These are phyloP conservation scores for Platynereis dumerilii DNA, from an alignment of 2,888 invertebrate genomes.

Conservation along the genomic window DNA sequence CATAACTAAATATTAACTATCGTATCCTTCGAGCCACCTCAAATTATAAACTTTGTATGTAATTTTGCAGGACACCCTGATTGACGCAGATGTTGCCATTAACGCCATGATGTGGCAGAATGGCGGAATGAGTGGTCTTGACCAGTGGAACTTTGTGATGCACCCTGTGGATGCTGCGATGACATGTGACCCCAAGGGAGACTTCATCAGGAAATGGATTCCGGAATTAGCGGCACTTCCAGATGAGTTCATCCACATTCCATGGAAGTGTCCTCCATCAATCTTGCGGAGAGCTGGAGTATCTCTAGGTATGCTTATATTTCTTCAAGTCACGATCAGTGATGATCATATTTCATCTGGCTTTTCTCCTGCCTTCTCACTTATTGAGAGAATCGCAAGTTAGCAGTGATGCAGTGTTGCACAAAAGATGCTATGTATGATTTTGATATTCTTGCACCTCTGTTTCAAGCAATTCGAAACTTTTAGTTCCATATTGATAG, in stretches of 20 bases:
- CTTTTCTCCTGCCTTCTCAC: no score
- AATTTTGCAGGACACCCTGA: conserved; percentile 40
- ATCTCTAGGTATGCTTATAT: conserved; percentile 30
- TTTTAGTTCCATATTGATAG: no score
- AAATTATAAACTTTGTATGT: no score
- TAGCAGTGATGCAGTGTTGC: no score
- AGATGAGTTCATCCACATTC: conserved; percentile 43
- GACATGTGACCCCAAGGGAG: conserved; percentile 45
- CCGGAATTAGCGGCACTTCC: conserved; percentile 42
- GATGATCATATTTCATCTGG: no score
- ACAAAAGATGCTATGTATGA: no score
- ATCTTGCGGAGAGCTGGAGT: conserved; percentile 39
- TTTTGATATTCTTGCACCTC: no score
- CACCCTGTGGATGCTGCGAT: conserved; percentile 47
- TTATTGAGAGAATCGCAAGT: no score
- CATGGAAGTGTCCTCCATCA: conserved; percentile 45
- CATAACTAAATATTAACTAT: no score
- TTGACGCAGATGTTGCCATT: conserved; percentile 47
- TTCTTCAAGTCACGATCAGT: no score
- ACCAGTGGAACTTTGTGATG: conserved; percentile 49
- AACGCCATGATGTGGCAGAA: conserved; percentile 51
- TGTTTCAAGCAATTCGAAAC: no score
- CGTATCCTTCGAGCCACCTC: no score
- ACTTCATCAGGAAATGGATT: conserved; percentile 42
- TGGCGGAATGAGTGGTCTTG: conserved; percentile 46